Evolutionary conservation across 2,888 invertebrate genomes (phyloP), one percentile per base, ranked within the genome.

Genomic region (Nudaria mundana): DNA sequence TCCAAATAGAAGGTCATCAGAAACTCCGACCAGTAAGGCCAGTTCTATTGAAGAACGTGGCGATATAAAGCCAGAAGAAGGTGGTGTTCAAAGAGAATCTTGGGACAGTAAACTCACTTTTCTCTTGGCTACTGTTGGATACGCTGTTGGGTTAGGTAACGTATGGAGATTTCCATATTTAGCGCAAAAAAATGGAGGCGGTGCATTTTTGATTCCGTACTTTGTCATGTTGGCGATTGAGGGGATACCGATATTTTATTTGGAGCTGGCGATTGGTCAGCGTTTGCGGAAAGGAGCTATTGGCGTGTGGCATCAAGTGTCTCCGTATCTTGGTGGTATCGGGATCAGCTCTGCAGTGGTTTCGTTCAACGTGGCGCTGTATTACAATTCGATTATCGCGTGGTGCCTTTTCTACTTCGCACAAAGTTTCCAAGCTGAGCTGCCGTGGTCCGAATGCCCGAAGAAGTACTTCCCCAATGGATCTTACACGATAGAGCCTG

Each of bases 331-430:
- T 60, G 95, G 94, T 11, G 97, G 97, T 8, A 97, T 97, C 41
- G 97, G 98, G 12, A 94, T 98, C 56, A 97, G 98, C 69, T 97
- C 97, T 39, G 98, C 98, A 1, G 95, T 98, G 50, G 98, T 98
- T 20, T 98, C 98, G 1, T 98, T 97, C 85, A 96, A 98, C 74
- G 98, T 98, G 51, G 98, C 97, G 7, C 91, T 98, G 52, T 98
- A 98, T 82, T 98, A 98, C 85, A 98, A 98, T 84, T 98, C 98
- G 44, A 98, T 98, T 63, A 98, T 98, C 58, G 98, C 98, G 45
- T 98, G 98, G 98, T 98, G 98, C 76, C 91, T 98, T 71, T 97
- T 97, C 81, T 98, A 98, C 85, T 94, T 98, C 72, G 94, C 95
- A 56, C 95, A 96, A 90, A 97, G 97, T 78, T 98, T 98, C 81